Base-by-base conservation (phyloP, 2,888 invertebrate genomes). In the Mycalesis mineus region DNA sequence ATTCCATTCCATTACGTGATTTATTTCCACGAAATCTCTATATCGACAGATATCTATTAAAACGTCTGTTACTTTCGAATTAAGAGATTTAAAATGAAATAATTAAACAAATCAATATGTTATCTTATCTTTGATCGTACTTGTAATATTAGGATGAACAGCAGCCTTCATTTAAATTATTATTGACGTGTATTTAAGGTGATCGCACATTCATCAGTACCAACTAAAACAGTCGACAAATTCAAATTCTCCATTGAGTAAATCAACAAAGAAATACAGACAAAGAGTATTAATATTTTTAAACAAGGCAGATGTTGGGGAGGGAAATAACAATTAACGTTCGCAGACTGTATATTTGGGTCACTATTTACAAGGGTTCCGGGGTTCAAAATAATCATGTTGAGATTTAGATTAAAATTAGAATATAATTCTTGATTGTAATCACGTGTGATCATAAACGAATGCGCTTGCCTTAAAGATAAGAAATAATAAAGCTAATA, bases 51-150 rank as follows among this genome's bases (percentile, higher is more conserved):
- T 41, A 51, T 41, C 39, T 51, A 51, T 31, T 50, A 31, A 51
- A 51, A 51, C 29, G 31, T 42, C 17, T 39, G 14, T 33, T 33
- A 33, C 52, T 52, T 52, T 52, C 52, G 33, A 52, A 42, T 33
- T 42, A 42, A 52, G 52, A 52, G 31, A 52, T 52, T 41, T 33
- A 14, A 42, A 52, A 52, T 33, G 31, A 15, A 52, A 52, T 33
- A 42, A 42, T 41, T 33, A 52, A 52, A 52, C 41, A 52, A 52
- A 52, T 52, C 42, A 42, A 42, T 52, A 42, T 47, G 13, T 36
- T 36, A 36, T 50, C 39, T 50, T 50, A 50, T 40, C 50, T 40
- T 6, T 28, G 17, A 50, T 50, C 50, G 5, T 28, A 29, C 13
- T 50, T 39, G 37, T 39, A 50, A 29, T 40, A 50, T 40, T 50